A percentile compares a stretch with the other conserved stretches of the same genome.
phyloP scores from a whole-genome alignment of 2,113 vertebrate genomes.

The Lota lota region DNA sequence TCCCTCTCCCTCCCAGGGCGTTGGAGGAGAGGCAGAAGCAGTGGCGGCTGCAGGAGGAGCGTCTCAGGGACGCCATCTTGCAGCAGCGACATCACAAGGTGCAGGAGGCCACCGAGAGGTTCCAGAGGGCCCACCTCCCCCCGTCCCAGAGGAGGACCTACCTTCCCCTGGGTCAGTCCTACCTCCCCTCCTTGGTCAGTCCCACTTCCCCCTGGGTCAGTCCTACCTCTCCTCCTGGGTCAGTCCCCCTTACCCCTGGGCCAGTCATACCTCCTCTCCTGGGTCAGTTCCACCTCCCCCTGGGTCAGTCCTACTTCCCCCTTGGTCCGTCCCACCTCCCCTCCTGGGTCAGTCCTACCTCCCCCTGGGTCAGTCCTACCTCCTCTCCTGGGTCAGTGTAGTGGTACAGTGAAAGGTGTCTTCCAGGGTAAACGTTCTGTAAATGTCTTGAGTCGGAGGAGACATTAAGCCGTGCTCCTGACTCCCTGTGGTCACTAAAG shows the following conservation, averaged over 20 bases:
- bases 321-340: slow-evolving; percentile 13
- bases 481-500: too few relatives aligned
- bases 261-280: slow-evolving; percentile 42
- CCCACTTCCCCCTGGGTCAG: slow-evolving; percentile 60
- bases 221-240: not conserved
- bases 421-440: too few relatives aligned
- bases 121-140: slow-evolving; percentile 79
- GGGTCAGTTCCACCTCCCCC: slow-evolving; percentile 59
- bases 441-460: too few relatives aligned
- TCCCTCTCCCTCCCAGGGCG: slow-evolving; percentile 67
- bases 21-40: slow-evolving; percentile 81
- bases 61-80: slow-evolving; percentile 79
- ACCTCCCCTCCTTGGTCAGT: not conserved
- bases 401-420: too few relatives aligned
- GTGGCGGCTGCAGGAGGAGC: slow-evolving; percentile 80
- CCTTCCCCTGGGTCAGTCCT: slow-evolving; percentile 63
- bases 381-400: not conserved
- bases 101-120: slow-evolving; percentile 87
- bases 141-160: slow-evolving; percentile 70
- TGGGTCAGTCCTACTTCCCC: slow-evolving; percentile 60
- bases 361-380: slow-evolving; percentile 62
- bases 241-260: slow-evolving; percentile 45
- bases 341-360: not conserved
- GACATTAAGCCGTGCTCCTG: too few relatives aligned
- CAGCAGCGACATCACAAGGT: slow-evolving; percentile 81